A percentile compares a stretch with the other conserved stretches of the same genome.
Conservation (phyloP, 1,140 invertebrate species). For the Forficula auricularia region DNA sequence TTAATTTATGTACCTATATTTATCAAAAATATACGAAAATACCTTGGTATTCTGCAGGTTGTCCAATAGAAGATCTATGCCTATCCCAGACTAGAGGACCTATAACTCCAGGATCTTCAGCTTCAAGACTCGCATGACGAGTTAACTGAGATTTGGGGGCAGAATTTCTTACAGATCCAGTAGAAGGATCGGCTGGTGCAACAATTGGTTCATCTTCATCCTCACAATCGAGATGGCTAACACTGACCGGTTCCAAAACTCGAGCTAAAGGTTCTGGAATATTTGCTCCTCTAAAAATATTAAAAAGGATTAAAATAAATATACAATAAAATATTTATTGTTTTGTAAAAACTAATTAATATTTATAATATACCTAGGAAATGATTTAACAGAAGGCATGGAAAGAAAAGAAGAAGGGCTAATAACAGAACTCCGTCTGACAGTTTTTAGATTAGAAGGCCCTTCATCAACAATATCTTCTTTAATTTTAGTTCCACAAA, state of each 20-base stretch:
- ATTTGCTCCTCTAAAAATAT: conserved; percentile 34
- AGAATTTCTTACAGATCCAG: neutral
- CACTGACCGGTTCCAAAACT: conserved; percentile 55
- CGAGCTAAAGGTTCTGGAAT: conserved; percentile 50
- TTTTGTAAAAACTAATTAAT: neutral
- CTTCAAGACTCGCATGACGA: conserved; percentile 7
- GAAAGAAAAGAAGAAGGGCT: conserved; percentile 52
- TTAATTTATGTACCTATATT: too few relatives aligned
- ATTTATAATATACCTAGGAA: conserved; percentile 38
- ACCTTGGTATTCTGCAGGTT: neutral
- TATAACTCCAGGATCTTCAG: conserved; percentile 61
- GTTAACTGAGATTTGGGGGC: neutral
- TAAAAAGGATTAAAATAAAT: conserved; percentile 1
- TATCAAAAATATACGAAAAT: too few relatives aligned
- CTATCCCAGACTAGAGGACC: conserved; percentile 65
- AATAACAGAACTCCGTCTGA: conserved; percentile 5
- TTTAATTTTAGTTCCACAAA: too few relatives aligned
- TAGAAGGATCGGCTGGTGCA: neutral
- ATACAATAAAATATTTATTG: neutral
- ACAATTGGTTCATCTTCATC: conserved; percentile 26
- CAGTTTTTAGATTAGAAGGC: neutral
- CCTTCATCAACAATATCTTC: too few relatives aligned
- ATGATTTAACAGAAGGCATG: conserved; percentile 62
- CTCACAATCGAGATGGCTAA: conserved; percentile 39
- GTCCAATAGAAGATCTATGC: conserved; percentile 22